Conservation (phyloP, 2,797 vertebrate species). For the Anguilla pacifica region DNA sequence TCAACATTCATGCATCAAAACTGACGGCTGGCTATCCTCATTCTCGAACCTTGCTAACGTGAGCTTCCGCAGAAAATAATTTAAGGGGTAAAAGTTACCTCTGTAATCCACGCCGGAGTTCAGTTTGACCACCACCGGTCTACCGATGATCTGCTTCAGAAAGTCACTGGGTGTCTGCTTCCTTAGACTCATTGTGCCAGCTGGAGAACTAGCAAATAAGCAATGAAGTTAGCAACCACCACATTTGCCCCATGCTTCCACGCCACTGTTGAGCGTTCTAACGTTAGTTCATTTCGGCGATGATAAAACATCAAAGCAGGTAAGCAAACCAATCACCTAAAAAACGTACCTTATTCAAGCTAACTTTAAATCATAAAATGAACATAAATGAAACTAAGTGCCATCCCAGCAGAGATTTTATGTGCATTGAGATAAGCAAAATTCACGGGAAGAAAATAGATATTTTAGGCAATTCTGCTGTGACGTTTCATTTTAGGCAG, state of each 20-base stretch:
- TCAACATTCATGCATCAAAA: too few species aligned
- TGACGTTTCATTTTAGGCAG: neutral
- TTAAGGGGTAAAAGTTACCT: slow-evolving; percentile 68
- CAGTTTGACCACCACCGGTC: slow-evolving; percentile 96
- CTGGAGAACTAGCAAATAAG: slow-evolving; percentile 20
- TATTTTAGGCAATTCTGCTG: neutral
- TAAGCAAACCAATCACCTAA: neutral
- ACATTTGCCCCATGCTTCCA: neutral
- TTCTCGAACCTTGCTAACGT: neutral
- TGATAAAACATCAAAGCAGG: too few species aligned
- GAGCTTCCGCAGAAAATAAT: neutral
- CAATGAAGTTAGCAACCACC: neutral
- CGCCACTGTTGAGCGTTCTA: too few species aligned
- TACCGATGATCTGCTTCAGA: slow-evolving; percentile 97
- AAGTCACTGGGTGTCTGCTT: slow-evolving; percentile 99
- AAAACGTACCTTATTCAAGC: neutral
- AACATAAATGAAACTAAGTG: neutral
- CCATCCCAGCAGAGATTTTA: neutral
- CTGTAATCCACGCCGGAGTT: slow-evolving; percentile 99
- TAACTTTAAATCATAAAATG: neutral
- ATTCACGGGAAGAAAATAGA: neutral
- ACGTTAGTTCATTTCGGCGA: too few species aligned
- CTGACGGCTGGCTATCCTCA: too few species aligned
- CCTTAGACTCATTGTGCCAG: slow-evolving; percentile 87
- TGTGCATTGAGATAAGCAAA: neutral